Base-by-base conservation (phyloP, 2,113 vertebrate genomes). In the Xiphorhynchus elegans region DNA sequence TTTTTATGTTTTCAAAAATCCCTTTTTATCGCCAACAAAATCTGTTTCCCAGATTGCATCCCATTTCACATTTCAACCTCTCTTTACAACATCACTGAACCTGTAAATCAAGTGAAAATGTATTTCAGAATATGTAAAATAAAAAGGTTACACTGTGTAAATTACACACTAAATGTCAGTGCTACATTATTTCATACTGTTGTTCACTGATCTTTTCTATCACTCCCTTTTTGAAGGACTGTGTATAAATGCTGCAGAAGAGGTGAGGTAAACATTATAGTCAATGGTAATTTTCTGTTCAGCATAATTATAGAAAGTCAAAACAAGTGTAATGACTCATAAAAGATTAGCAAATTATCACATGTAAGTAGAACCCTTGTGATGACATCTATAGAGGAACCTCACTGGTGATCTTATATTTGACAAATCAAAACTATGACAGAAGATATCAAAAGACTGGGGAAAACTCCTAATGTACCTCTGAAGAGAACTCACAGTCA, bases 301-400 rank as follows among this genome's bases (percentile, higher is more conserved):
- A 49, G 70, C 58, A 50, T 60, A 64, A 62, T 93, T 83, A 90
- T 21, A 80, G 39, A 75, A 96, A 93, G 74, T 68, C 35, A 96
- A 91, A 95, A 91, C 46, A 78, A 94, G 39, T 44, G 37, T 67
- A 88, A 88, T 60, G 55, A 96, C 80, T 84, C 86, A 90, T 26
- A 70, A 84, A 96, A 80, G 29, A 87, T 69, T 53, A 91, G 58
- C 31, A 82, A 80, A 95, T 85, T 3, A 9, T 81, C 69, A 73
- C 60, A 93, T 17, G 25, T 49, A 70, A 88, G 47, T 37, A 81
- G 58, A 33, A 63, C 20, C 70, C 80, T 50, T 39, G 26, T 67
- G 39, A 80, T 79, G 77, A 37, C 56, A 84, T 72, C 72, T 72
- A 29, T 1, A 87, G 39, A 80, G 52, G 19, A 94, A 58, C 16